A percentile compares a stretch with the other conserved stretches of the same genome.
These are phyloP conservation scores for Tadarida brasiliensis DNA, from an alignment of 2,797 vertebrate species.

Conservation along the genomic window DNA sequence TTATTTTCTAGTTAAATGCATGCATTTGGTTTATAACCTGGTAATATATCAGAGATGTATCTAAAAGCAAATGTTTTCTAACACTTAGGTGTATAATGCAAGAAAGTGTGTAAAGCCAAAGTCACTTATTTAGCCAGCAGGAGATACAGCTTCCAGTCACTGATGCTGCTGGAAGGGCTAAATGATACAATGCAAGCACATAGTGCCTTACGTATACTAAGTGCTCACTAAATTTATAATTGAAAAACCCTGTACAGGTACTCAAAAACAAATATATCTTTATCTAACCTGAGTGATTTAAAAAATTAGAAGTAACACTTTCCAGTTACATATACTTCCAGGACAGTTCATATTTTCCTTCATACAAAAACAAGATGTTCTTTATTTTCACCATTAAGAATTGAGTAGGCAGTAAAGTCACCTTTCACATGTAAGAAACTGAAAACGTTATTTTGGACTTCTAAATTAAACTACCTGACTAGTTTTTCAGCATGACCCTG, in stretches of 20 bases:
- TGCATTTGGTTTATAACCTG: not conserved
- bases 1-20: not conserved
- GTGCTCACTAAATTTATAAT: not conserved
- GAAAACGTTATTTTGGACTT: not conserved
- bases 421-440: not conserved
- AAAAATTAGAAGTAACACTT: conserved; percentile 8
- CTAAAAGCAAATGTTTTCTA: conserved; percentile 26
- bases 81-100: not conserved
- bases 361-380: not conserved
- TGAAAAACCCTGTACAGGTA: not conserved
- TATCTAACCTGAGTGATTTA: not conserved
- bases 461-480: conserved; percentile 10
- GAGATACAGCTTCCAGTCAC: not conserved
- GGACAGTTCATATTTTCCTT: not conserved
- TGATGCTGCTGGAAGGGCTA: not conserved
- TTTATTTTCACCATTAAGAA: conserved; percentile 30
- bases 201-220: not conserved
- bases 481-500: not conserved
- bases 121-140: not conserved
- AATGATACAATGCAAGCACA: not conserved
- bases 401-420: not conserved
- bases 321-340: not conserved
- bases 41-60: not conserved
- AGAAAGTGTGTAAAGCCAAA: not conserved
- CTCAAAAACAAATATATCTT: conserved; percentile 4